Conservation (phyloP, 2,113 vertebrate genomes). For the Elephas maximus region DNA sequence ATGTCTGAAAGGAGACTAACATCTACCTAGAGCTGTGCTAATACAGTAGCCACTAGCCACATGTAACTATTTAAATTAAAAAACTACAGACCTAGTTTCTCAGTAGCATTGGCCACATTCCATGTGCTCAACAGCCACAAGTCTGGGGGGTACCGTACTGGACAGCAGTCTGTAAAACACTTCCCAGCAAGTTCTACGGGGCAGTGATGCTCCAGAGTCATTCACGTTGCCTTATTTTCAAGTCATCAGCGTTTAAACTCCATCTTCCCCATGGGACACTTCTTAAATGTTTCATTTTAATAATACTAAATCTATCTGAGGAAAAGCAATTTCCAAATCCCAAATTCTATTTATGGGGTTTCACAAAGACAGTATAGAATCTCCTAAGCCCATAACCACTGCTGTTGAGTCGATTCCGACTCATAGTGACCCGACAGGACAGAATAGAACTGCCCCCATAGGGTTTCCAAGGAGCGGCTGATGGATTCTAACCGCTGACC, state of each 20-base stretch:
- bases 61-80: background rate
- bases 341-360: constrained; percentile 1
- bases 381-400: too few species aligned
- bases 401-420: too few species aligned
- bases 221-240: background rate
- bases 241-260: background rate
- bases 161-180: background rate
- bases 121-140: background rate
- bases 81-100: background rate
- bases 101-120: background rate
- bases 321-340: background rate
- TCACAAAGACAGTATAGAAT: background rate
- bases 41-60: background rate
- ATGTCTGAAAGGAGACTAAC: background rate
- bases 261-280: background rate
- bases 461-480: too few species aligned
- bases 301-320: background rate
- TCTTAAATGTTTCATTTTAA: background rate
- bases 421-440: too few species aligned
- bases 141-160: background rate
- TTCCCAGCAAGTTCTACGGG: background rate
- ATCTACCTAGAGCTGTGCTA: background rate
- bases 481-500: too few species aligned
- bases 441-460: too few species aligned
- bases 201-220: background rate